Percentiles rank a stretch among this genome's conserved stretches.
phyloP scores from a whole-genome alignment of 2,888 invertebrate species.

The Drosophila helvetica region DNA sequence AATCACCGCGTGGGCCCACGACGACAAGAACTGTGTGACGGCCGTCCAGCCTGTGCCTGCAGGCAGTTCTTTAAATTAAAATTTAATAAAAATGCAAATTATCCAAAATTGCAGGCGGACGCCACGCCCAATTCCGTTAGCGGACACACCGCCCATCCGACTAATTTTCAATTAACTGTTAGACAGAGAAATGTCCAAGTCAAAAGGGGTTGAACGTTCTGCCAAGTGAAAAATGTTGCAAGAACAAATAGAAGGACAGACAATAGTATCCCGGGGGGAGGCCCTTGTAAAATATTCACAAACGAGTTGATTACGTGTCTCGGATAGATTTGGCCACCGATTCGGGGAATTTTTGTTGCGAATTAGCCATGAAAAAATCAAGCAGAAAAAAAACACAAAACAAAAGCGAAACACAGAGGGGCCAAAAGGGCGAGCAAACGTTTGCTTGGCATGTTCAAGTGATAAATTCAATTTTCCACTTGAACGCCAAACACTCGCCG shows the following conservation, averaged over 20 bases:
- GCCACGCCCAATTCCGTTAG: constrained; percentile 63
- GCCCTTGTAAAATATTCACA: constrained; percentile 59
- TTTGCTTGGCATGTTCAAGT: constrained; percentile 75
- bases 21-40: neutral
- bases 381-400: constrained; percentile 10
- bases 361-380: constrained; percentile 57
- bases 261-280: neutral
- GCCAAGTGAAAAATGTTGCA: constrained; percentile 61
- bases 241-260: constrained; percentile 37
- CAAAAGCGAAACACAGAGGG: constrained; percentile 5
- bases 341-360: constrained; percentile 51
- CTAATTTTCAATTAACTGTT: constrained; percentile 73
- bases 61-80: constrained; percentile 60
- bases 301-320: constrained; percentile 80
- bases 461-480: constrained; percentile 79
- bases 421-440: constrained; percentile 38
- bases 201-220: constrained; percentile 47
- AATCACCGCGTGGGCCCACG: constrained; percentile 52
- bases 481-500: constrained; percentile 63
- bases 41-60: constrained; percentile 9
- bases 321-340: constrained; percentile 67
- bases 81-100: constrained; percentile 77
- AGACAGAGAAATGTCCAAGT: constrained; percentile 45
- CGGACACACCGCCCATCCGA: constrained; percentile 53
- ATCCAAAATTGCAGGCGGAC: constrained; percentile 58